Conservation (phyloP, 2,888 invertebrate species). For the Priocnemis perturbator region DNA sequence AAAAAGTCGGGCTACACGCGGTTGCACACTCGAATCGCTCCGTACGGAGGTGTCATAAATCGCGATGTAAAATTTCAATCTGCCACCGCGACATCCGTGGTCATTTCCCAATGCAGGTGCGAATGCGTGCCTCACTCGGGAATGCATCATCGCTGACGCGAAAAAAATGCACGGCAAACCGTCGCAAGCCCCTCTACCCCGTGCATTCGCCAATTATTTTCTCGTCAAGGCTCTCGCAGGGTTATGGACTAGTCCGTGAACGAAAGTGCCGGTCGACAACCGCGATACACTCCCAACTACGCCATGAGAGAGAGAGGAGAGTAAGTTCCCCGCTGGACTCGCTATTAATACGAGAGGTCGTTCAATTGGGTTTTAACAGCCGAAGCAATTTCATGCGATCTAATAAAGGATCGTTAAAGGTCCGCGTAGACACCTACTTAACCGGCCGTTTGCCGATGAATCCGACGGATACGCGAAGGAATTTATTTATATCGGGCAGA, state of each 20-base stretch:
- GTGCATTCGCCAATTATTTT: constrained; percentile 33
- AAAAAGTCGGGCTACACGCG: no score
- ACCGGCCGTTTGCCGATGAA: constrained; percentile 38
- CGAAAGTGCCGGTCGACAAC: constrained; percentile 26
- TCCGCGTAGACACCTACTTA: constrained; percentile 50
- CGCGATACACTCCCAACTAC: constrained; percentile 24
- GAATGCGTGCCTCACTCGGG: no score
- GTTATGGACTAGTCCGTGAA: constrained; percentile 16
- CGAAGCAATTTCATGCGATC: constrained; percentile 44
- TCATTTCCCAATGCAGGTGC: neutral
- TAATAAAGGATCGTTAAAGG: constrained; percentile 50
- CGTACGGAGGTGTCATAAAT: no score
- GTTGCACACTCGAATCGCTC: no score
- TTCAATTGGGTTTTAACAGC: constrained; percentile 47
- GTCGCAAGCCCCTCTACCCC: neutral
- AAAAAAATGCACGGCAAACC: no score
- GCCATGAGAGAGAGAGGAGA: constrained; percentile 14
- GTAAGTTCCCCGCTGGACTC: constrained; percentile 25
- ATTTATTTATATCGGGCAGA: constrained; percentile 31
- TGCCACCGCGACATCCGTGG: constrained; percentile 15
- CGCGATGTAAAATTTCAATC: no score
- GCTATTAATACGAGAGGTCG: constrained; percentile 42
- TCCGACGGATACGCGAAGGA: constrained; percentile 39
- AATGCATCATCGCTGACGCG: no score
- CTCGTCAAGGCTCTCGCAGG: constrained; percentile 22